These are phyloP conservation scores for Aptenodytes forsteri DNA, from an alignment of 2,113 vertebrate genomes.

Conservation along the genomic window DNA sequence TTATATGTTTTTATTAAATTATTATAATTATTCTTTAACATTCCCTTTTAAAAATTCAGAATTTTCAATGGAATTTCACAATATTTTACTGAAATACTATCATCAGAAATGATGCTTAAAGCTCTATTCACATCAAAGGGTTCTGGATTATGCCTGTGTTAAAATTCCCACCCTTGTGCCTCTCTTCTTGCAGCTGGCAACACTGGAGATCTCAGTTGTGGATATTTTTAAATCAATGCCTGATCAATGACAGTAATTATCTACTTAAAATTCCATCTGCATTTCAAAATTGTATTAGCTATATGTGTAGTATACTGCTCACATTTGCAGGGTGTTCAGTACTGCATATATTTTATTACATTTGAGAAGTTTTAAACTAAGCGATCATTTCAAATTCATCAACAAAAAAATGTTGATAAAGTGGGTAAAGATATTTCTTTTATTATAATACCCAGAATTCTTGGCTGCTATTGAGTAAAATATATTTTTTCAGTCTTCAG, in stretches of 20 bases:
- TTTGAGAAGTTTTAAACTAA: not conserved
- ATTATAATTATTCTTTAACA: not conserved
- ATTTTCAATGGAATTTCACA: not conserved
- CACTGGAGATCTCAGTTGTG: not conserved
- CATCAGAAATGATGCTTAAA: not conserved
- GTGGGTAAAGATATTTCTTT: not conserved
- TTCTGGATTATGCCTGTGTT: not conserved
- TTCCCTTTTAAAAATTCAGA: not conserved
- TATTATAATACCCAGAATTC: not conserved
- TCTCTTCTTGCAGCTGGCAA: not conserved
- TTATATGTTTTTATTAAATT: not conserved
- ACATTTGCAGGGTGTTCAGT: not conserved
- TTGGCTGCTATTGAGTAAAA: not conserved
- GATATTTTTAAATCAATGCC: not conserved
- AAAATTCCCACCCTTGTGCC: not conserved
- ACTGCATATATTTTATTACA: not conserved
- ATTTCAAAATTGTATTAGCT: not conserved
- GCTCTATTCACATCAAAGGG: not conserved
- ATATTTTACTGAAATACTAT: not conserved
- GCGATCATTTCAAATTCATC: not conserved
- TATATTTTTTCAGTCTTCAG: not conserved
- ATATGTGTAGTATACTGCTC: not conserved
- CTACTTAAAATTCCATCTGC: not conserved
- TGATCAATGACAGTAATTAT: not conserved
- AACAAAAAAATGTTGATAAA: not conserved